phyloP scores from a whole-genome alignment of 2,888 invertebrate genomes.

The Leptinotarsa haldemani region DNA sequence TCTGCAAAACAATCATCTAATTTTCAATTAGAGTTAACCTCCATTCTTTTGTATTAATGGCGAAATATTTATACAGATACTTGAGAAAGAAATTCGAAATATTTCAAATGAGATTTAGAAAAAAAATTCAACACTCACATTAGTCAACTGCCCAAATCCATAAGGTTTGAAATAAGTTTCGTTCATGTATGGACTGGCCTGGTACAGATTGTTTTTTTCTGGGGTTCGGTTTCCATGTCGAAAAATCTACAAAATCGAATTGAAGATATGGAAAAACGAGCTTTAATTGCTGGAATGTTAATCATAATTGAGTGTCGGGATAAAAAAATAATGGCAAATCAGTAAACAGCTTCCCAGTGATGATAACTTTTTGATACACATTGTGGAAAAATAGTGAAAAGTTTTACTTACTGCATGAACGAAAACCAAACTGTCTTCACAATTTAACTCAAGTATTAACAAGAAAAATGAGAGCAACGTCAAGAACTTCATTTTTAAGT shows the following conservation, averaged over 20 bases:
- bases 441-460: neutral
- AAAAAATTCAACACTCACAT: constrained; percentile 66
- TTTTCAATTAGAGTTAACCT: too few relatives aligned
- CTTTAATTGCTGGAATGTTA: too few relatives aligned
- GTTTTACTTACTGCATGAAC: constrained; percentile 8
- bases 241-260: constrained; percentile 69
- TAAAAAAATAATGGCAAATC: too few relatives aligned
- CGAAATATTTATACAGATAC: too few relatives aligned
- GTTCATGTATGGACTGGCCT: constrained; percentile 75
- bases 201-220: constrained; percentile 71
- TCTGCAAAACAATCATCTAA: too few relatives aligned
- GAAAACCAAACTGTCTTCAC: constrained; percentile 20
- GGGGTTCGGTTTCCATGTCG: constrained; percentile 84
- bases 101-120: too few relatives aligned
- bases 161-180: constrained; percentile 73
- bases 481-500: constrained; percentile 10
- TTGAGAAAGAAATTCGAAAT: too few relatives aligned
- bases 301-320: too few relatives aligned
- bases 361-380: too few relatives aligned
- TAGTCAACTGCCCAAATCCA: constrained; percentile 82
- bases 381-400: neutral
- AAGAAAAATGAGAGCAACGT: neutral
- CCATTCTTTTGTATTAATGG: too few relatives aligned
- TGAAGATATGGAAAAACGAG: neutral
- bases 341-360: neutral